Percentiles rank a stretch among this genome's conserved stretches.
These are phyloP conservation scores for Cosmopolites sordidus DNA, from an alignment of 2,888 invertebrate genomes.

Conservation along the genomic window DNA sequence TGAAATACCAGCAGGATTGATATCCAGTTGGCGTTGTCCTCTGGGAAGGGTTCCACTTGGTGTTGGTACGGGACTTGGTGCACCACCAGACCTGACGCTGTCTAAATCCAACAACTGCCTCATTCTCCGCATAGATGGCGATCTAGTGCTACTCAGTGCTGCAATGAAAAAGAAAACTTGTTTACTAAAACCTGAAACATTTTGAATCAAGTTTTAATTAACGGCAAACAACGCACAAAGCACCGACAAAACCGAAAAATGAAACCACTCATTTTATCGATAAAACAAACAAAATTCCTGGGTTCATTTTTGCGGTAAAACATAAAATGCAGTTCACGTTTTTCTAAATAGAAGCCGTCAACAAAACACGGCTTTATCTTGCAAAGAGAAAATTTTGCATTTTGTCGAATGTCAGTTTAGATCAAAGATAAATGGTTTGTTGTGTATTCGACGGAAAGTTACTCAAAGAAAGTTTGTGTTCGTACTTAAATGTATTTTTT, in stretches of 20 bases:
- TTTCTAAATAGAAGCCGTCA: slow-evolving; percentile 5
- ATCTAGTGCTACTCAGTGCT: slow-evolving; percentile 51
- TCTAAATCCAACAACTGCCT: slow-evolving; percentile 75
- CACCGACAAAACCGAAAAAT: background rate
- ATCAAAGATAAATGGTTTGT: background rate
- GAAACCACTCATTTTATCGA: background rate
- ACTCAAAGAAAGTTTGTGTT: background rate
- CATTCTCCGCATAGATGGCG: slow-evolving; percentile 76
- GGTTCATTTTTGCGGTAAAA: background rate
- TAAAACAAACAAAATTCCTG: background rate
- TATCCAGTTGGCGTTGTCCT: slow-evolving; percentile 72
- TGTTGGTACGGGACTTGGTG: slow-evolving; percentile 71
- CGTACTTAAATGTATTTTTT: background rate
- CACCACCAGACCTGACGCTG: slow-evolving; percentile 49
- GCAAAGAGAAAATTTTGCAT: background rate
- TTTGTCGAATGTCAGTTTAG: background rate
- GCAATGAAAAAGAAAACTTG: slow-evolving; percentile 17
- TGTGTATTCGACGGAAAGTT: background rate
- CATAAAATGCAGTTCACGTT: slow-evolving; percentile 9
- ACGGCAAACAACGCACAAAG: background rate
- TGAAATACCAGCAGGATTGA: slow-evolving; percentile 76
- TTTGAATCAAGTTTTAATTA: background rate
- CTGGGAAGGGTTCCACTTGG: slow-evolving; percentile 74
- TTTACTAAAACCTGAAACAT: background rate
- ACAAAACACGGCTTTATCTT: slow-evolving; percentile 6